A percentile compares a stretch with the other conserved stretches of the same genome.
Conservation (phyloP, 2,797 vertebrate genomes). For the Scyliorhinus canicula region DNA sequence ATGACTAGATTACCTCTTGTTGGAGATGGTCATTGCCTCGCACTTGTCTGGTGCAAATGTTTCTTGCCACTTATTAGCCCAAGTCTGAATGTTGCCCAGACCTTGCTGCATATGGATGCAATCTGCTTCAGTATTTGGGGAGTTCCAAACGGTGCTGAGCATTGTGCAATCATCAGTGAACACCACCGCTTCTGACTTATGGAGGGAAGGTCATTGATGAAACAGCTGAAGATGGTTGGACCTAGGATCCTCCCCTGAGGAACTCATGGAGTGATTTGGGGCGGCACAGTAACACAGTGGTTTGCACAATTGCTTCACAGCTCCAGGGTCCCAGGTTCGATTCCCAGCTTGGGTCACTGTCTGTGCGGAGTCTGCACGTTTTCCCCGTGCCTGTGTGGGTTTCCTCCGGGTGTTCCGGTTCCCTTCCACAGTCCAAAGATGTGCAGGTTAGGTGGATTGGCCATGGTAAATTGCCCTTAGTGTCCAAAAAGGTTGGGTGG, state of each 20-base stretch:
- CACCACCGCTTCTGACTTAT: background rate
- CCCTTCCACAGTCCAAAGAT: no score
- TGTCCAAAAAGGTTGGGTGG: no score
- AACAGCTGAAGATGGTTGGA: background rate
- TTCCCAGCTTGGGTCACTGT: no score
- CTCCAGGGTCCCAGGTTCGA: no score
- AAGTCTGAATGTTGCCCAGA: background rate
- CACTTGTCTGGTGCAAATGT: background rate
- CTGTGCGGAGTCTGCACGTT: no score
- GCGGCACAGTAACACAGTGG: no score
- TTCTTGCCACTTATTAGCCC: no score
- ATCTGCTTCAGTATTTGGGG: background rate
- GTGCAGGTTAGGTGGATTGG: no score
- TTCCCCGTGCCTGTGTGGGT: no score
- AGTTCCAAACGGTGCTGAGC: background rate
- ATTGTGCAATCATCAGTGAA: background rate
- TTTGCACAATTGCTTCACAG: no score
- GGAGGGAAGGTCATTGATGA: background rate
- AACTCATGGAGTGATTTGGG: background rate
- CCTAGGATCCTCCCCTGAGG: background rate
- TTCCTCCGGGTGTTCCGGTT: no score
- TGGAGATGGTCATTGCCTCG: background rate
- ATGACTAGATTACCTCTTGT: background rate
- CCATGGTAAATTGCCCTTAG: no score
- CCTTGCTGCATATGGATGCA: background rate